phyloP scores from a whole-genome alignment of 2,113 vertebrate genomes.

The Pseudopodoces humilis region DNA sequence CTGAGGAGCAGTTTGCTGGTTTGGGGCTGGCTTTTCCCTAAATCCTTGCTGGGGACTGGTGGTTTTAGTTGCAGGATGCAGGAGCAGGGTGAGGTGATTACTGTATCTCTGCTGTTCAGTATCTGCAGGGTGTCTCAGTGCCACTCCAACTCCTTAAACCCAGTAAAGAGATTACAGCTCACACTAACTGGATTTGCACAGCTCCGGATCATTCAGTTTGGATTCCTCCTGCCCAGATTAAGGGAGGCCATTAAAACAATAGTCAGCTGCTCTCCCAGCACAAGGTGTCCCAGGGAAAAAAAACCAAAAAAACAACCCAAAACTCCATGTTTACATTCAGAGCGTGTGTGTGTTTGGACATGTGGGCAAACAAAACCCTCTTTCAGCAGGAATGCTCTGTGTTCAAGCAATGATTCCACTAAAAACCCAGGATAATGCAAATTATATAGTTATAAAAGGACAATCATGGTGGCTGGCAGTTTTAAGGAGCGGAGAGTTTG shows the following conservation, averaged over 20 bases:
- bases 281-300: constrained; percentile 38
- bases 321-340: not conserved
- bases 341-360: not conserved
- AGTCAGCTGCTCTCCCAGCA: constrained; percentile 68
- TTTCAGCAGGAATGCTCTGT: not conserved
- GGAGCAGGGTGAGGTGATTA: constrained; percentile 73
- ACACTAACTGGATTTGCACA: constrained; percentile 99
- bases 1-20: not conserved
- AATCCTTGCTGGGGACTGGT: constrained; percentile 29
- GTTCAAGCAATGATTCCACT: not conserved
- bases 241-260: constrained; percentile 79
- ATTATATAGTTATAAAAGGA: constrained; percentile 49
- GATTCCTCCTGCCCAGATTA: constrained; percentile 92
- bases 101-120: constrained; percentile 79
- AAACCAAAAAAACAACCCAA: not conserved
- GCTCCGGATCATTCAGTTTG: constrained; percentile 86
- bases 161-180: constrained; percentile 99
- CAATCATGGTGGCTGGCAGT: constrained; percentile 23
- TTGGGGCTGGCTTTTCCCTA: not conserved
- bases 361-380: not conserved
- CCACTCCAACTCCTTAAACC: constrained; percentile 88
- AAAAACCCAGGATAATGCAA: constrained; percentile 42
- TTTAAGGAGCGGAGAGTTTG: constrained; percentile 1
- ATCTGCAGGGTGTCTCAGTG: constrained; percentile 84
- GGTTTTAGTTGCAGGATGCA: constrained; percentile 6